A percentile compares a stretch with the other conserved stretches of the same genome.
phyloP scores from a whole-genome alignment of 2,888 invertebrate genomes.

The Formica aserva region DNA sequence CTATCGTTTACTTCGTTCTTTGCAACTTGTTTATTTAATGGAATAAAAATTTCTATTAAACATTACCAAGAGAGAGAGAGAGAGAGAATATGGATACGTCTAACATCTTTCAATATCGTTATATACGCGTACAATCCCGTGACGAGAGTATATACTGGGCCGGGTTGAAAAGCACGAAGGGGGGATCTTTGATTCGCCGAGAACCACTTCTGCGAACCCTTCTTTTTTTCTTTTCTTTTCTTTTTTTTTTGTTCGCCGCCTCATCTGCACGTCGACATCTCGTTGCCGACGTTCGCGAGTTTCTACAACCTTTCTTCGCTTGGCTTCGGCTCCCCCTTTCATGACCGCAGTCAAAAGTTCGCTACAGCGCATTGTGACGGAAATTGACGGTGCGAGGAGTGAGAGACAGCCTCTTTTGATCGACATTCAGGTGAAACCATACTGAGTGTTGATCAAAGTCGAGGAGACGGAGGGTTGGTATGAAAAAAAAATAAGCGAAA shows the following conservation, averaged over 20 bases:
- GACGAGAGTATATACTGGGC: conserved; percentile 58
- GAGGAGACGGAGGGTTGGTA: background rate
- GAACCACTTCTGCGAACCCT: conserved; percentile 65
- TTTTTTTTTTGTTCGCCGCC: conserved; percentile 10
- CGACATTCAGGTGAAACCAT: conserved; percentile 27
- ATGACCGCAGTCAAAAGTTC: conserved; percentile 58
- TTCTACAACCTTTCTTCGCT: conserved; percentile 28
- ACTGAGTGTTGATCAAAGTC: conserved; percentile 20
- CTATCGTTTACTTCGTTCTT: background rate
- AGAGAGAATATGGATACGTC: background rate
- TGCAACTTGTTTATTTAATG: background rate
- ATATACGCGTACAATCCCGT: conserved; percentile 49
- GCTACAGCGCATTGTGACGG: conserved; percentile 51
- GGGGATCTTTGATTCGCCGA: conserved; percentile 70
- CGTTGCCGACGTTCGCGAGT: conserved; percentile 51
- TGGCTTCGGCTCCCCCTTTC: conserved; percentile 52
- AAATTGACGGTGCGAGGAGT: conserved; percentile 29
- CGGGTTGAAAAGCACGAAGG: conserved; percentile 50
- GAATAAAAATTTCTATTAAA: background rate
- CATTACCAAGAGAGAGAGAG: background rate
- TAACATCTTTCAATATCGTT: conserved; percentile 20
- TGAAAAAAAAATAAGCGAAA: background rate
- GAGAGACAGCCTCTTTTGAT: conserved; percentile 27
- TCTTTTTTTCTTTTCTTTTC: background rate
- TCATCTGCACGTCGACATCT: conserved; percentile 54